Evolutionary conservation across 2,888 invertebrate species (phyloP).

Genomic region (Drosophila helvetica): DNA sequence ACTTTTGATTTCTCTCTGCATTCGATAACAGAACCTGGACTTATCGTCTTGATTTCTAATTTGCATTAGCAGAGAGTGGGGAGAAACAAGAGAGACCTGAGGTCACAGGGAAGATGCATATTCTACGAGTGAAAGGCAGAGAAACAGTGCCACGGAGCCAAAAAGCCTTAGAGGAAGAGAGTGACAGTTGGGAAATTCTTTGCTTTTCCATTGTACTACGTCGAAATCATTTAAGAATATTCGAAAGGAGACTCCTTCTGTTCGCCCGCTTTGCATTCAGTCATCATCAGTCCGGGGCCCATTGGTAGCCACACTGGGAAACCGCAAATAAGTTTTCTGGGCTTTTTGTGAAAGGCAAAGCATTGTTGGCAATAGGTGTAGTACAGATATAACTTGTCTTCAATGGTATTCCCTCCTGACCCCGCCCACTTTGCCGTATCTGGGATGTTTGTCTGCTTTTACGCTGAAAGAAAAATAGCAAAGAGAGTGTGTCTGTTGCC

Average conservation of each 20-base stretch:
- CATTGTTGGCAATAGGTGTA: no score
- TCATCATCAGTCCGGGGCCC: slow-evolving; percentile 5
- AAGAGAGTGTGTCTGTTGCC: slow-evolving; percentile 48
- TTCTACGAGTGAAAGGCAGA: not conserved
- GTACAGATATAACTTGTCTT: no score
- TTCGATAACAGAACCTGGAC: slow-evolving; percentile 22
- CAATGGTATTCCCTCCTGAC: no score
- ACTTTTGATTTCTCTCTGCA: not conserved
- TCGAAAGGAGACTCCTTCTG: not conserved
- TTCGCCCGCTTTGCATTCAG: slow-evolving; percentile 40
- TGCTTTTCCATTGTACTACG: slow-evolving; percentile 66
- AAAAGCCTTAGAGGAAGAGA: not conserved
- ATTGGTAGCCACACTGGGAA: not conserved
- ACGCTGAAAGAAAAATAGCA: slow-evolving; percentile 54
- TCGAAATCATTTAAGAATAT: slow-evolving; percentile 62
- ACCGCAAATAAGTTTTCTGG: no score
- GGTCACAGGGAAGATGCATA: not conserved
- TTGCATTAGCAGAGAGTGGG: slow-evolving; percentile 31
- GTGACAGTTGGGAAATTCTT: slow-evolving; percentile 23
- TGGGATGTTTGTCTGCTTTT: no score
- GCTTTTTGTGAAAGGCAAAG: no score
- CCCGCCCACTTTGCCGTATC: no score
- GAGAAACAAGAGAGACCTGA: not conserved
- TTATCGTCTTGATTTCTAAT: slow-evolving; percentile 61
- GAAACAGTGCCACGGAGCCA: no score